Evolutionary conservation across 2,888 invertebrate genomes (phyloP), one percentile per base, ranked within the genome.

Genomic region (Folsomia candida): DNA sequence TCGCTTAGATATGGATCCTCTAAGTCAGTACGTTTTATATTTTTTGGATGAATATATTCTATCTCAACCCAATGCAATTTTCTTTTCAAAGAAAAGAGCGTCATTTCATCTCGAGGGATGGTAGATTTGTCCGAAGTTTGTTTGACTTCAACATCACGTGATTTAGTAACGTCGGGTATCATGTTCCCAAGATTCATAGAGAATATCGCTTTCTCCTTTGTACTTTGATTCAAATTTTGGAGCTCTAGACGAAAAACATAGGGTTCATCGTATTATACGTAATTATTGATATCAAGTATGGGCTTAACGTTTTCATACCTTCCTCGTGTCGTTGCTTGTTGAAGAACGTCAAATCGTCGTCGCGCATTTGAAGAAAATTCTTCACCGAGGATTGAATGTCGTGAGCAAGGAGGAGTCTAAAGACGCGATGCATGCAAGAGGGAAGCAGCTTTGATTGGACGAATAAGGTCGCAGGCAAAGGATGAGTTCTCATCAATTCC

Each of bases 361-460:
- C n/a, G n/a, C n/a, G n/a, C n/a, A n/a, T n/a, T n/a, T n/a, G n/a
- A n/a, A n/a, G n/a, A n/a, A n/a, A n/a, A n/a, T n/a, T 4, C 20
- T 70, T 69, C 63, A 91, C 88, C 79, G 82, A 82, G 11, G 80
- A 76, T 29, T 91, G 85, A 1, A 95, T 84, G 81, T 93, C 90
- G 77, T 92, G 89, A 0, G 92, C 90, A 54, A 89, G 82, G 14
- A 93, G 84, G 24, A 94, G 83, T 82, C 89, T 88, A 62, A 87
- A 84, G 64, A 89, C 84, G 81, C 97, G 88, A 81, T 94, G 92
- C 29, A 97, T 81, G 70, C 96, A 87, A 24, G 92, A 90, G 0
- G 98, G 97, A 69, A 99, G 81, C 67, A 91, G 87, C 1, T 89
- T 88, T 0, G 92, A 90, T 83, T 97, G 94, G 25, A 91, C 85